phyloP scores from a whole-genome alignment of 2,888 invertebrate genomes.

The Charanyca ferruginea region DNA sequence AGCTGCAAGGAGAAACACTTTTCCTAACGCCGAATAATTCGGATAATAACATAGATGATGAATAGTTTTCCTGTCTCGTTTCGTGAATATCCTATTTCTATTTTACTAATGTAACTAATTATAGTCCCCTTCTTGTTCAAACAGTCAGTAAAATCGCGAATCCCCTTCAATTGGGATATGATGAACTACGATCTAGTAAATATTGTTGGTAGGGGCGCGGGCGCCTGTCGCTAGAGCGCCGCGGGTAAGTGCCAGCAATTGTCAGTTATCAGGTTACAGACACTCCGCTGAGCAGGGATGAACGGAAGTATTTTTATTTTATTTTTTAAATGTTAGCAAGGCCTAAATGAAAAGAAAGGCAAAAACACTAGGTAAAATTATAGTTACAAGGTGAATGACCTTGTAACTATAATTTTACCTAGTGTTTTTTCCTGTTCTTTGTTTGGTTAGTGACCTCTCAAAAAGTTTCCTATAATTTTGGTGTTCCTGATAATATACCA shows the following conservation, averaged over 20 bases:
- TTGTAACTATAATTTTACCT: neutral
- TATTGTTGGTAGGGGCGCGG: slow-evolving; percentile 41
- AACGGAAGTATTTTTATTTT: neutral
- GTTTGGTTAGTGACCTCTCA: neutral
- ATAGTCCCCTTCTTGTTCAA: slow-evolving; percentile 20
- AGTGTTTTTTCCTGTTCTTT: neutral
- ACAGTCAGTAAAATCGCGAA: slow-evolving; percentile 36
- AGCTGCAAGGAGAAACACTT: too few relatives aligned
- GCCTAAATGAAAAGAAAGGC: neutral
- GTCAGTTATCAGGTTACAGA: slow-evolving; percentile 74
- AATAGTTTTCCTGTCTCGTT: neutral
- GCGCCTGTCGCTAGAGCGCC: slow-evolving; percentile 34
- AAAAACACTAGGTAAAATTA: too few relatives aligned
- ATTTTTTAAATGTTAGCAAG: neutral
- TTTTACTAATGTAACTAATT: slow-evolving; percentile 42
- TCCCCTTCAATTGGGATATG: slow-evolving; percentile 33
- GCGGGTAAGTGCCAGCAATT: slow-evolving; percentile 73
- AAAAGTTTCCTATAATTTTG: neutral
- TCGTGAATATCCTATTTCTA: slow-evolving; percentile 29
- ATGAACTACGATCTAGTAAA: slow-evolving; percentile 51
- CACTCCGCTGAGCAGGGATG: slow-evolving; percentile 35
- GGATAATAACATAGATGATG: neutral
- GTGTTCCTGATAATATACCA: neutral
- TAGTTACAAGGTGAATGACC: neutral
- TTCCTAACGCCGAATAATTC: neutral